phyloP scores from a whole-genome alignment of 2,797 vertebrate species.

The Agapornis canus region DNA sequence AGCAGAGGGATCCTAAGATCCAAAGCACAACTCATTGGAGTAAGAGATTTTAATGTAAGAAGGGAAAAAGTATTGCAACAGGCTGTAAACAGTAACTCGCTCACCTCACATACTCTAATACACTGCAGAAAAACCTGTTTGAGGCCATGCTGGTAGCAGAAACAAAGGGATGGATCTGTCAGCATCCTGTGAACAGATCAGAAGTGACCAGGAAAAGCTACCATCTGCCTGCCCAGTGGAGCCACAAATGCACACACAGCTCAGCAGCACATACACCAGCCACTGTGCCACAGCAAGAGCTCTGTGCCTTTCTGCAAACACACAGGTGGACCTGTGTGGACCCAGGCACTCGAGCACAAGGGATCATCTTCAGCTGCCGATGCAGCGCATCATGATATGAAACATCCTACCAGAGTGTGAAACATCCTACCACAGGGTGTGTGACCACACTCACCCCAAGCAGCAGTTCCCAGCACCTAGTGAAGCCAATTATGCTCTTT shows the following conservation, averaged over 20 bases:
- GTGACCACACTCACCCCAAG: background rate
- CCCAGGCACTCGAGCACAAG: rapidly evolving
- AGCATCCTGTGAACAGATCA: background rate
- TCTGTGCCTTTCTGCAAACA: too few relatives aligned
- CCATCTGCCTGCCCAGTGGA: background rate
- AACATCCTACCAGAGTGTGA: rapidly evolving
- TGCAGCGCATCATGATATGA: rapidly evolving
- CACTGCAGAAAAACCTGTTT: rapidly evolving
- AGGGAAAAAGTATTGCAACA: background rate
- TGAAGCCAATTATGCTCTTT: background rate
- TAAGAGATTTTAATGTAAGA: background rate
- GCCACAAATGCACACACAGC: background rate
- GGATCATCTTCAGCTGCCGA: background rate
- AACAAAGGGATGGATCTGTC: background rate
- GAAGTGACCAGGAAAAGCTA: background rate
- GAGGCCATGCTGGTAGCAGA: background rate
- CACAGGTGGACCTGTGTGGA: too few relatives aligned
- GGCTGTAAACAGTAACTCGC: background rate
- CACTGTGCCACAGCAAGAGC: rapidly evolving
- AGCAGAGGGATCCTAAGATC: background rate
- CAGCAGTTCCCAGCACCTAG: rapidly evolving
- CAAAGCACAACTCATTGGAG: background rate
- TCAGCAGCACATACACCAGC: rapidly evolving
- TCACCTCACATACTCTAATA: background rate
- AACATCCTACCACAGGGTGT: rapidly evolving